Conservation (phyloP, 2,113 vertebrate species). For the Chamaea fasciata region DNA sequence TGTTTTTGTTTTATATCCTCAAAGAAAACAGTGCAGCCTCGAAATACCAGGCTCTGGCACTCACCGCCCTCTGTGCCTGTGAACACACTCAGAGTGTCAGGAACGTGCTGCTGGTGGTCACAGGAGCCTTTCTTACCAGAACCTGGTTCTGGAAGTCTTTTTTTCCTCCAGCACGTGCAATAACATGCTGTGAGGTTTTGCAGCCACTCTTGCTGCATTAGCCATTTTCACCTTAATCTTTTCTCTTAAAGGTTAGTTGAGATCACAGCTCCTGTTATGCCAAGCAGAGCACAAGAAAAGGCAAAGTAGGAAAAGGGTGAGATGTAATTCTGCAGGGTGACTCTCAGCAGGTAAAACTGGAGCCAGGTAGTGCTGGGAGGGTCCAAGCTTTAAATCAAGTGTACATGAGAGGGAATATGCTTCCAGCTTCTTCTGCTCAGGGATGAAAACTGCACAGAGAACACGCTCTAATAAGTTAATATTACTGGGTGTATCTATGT, state of each 20-base stretch:
- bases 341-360: not conserved
- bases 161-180: not conserved
- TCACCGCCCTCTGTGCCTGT: not conserved
- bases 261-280: not conserved
- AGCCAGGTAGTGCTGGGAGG: not conserved
- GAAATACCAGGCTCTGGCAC: not conserved
- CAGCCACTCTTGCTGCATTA: not conserved
- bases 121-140: not conserved
- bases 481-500: not conserved
- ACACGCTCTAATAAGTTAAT: not conserved
- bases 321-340: not conserved
- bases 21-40: not conserved
- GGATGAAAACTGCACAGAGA: not conserved
- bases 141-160: not conserved
- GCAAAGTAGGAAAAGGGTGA: not conserved
- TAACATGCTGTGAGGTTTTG: not conserved
- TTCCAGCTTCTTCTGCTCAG: not conserved
- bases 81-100: not conserved
- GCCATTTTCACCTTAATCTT: not conserved
- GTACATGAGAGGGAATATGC: accelerated
- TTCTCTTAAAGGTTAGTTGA: not conserved
- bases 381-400: not conserved
- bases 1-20: not conserved
- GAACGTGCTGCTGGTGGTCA: not conserved
- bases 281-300: not conserved